These are phyloP conservation scores for Oenanthe melanoleuca DNA, from an alignment of 2,113 vertebrate species.

Conservation along the genomic window DNA sequence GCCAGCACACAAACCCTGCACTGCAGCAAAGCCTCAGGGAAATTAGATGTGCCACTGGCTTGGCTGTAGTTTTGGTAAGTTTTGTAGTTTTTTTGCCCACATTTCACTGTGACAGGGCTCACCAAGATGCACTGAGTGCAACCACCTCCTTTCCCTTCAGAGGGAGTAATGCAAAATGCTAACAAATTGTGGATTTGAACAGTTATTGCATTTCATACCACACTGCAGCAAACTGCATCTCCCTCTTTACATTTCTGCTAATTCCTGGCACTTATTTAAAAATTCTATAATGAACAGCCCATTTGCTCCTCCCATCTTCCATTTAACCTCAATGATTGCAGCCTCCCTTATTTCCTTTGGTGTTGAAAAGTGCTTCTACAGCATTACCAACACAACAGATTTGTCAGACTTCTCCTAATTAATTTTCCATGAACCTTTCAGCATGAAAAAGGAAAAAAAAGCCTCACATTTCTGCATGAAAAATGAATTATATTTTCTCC, in stretches of 20 bases:
- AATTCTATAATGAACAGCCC: not conserved
- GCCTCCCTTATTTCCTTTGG: not conserved
- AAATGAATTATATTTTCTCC: constrained; percentile 31
- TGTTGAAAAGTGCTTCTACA: not conserved
- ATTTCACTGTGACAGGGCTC: not conserved
- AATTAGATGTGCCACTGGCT: not conserved
- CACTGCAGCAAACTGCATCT: not conserved
- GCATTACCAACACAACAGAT: not conserved
- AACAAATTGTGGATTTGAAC: not conserved
- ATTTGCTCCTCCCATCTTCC: not conserved
- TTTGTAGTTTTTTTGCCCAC: not conserved
- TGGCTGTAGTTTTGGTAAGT: not conserved
- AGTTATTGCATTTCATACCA: not conserved
- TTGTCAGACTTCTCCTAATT: constrained; percentile 12
- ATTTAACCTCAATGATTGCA: not conserved
- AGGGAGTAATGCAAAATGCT: not conserved
- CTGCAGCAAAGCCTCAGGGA: not conserved
- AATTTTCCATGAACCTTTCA: constrained; percentile 33
- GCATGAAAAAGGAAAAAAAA: not conserved
- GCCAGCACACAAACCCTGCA: constrained; percentile 1
- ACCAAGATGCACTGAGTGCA: not conserved
- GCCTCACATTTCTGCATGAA: constrained; percentile 10
- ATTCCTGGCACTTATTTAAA: not conserved
- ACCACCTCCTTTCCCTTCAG: not conserved
- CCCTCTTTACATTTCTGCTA: not conserved